These are phyloP conservation scores for Aphelenchoides fujianensis DNA, from an alignment of 1,140 invertebrate genomes.

Conservation along the genomic window DNA sequence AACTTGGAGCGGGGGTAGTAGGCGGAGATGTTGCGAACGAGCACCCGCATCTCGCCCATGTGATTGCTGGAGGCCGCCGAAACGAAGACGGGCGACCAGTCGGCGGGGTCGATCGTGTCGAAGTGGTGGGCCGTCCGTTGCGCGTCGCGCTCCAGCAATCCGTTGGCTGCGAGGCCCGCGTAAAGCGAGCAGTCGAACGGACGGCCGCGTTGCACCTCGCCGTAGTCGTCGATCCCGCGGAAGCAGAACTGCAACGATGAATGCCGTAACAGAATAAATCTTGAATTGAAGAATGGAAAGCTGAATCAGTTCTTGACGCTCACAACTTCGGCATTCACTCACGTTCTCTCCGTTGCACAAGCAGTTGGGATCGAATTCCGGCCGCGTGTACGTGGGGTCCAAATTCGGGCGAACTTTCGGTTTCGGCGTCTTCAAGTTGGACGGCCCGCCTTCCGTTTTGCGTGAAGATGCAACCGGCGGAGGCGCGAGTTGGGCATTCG, in stretches of 20 bases:
- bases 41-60: neutral
- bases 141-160: neutral
- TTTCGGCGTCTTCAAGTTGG: too few relatives aligned
- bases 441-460: neutral
- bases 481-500: neutral
- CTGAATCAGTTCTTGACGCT: too few relatives aligned
- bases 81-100: neutral
- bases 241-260: neutral
- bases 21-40: neutral
- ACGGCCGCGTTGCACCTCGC: neutral
- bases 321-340: neutral
- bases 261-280: too few relatives aligned
- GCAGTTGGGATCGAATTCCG: neutral
- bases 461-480: neutral
- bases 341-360: conserved; percentile 4
- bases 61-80: neutral
- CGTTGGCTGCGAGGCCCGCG: neutral
- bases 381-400: neutral
- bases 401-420: neutral
- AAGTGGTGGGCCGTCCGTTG: neutral
- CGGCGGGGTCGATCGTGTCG: neutral
- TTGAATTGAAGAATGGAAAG: too few relatives aligned
- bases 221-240: neutral
- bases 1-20: neutral
- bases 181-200: neutral